Conservation (phyloP, 2,797 vertebrate species). For the Pangasius djambal region DNA sequence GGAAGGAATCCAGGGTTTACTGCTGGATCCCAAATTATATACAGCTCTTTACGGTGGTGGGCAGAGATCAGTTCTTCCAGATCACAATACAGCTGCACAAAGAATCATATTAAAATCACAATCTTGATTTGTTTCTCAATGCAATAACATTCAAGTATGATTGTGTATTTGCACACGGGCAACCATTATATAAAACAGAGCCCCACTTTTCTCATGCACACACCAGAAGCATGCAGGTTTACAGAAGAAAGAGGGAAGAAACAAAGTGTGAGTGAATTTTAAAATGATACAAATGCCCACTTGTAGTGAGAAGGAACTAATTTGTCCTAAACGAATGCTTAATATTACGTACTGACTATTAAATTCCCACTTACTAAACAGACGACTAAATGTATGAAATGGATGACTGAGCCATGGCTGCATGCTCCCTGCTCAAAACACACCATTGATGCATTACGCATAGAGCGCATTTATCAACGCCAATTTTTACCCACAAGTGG, state of each 20-base stretch:
- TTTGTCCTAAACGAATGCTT: background rate
- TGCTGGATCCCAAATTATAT: background rate
- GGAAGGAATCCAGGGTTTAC: background rate
- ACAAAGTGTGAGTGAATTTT: background rate
- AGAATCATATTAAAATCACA: background rate
- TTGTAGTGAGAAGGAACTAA: background rate
- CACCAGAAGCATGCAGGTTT: background rate
- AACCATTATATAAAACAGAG: background rate
- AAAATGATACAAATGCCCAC: background rate
- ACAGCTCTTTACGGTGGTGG: background rate
- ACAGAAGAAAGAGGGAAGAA: background rate
- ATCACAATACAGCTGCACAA: background rate
- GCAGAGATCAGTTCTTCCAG: background rate
- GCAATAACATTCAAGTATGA: background rate
- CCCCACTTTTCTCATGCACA: background rate
- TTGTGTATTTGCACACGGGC: background rate
- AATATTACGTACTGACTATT: constrained; percentile 7
- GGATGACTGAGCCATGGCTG: constrained; percentile 7
- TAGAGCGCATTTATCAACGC: constrained; percentile 1
- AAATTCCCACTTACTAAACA: constrained; percentile 12
- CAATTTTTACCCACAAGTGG: constrained; percentile 8
- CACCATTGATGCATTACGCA: background rate
- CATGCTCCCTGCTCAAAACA: constrained; percentile 2
- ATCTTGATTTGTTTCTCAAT: background rate
- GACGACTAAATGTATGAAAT: background rate